Evolutionary conservation across 2,888 invertebrate genomes (phyloP), one percentile per base, ranked within the genome.

Genomic region (Eristalinus aeneus): DNA sequence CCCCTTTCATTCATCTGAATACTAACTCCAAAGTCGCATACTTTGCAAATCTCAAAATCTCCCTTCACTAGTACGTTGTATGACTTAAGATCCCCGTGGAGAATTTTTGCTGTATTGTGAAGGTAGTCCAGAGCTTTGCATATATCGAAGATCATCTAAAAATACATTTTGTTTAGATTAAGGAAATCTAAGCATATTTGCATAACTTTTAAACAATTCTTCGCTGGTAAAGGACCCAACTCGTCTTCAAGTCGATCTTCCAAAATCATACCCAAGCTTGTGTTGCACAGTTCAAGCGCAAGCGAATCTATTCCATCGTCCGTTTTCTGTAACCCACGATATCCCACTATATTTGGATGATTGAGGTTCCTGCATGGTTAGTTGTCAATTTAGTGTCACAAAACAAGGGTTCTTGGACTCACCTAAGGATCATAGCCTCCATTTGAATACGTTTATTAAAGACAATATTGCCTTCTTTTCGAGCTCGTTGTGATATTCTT

Each of bases 21-120:
- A 27, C 95, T 95, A n/a, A 97, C 96, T 2, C 97, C 97, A 91
- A 97, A 97, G 92, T 97, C 97, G 89, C 97, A 97, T 20, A 97
- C 92, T 91, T 97, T 97, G 88, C 97, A 96, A 1, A 94, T 93
- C 32, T 94, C 94, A 90, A 96, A 97, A 90, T 96, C 94, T 11
- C 95, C 96, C 88, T 97, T 96, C 0, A 97, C 93, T 0, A 97
- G 93, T 56, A 97, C 93, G 90, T 97, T 97, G 90, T 95, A 96
- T 0, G 97, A 97, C 92, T 97, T 97, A 53, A 97, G 93, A 91
- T 97, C 97, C 32, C 97, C 96, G 85, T 97, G 97, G 9, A 97
- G 91, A 56, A 97, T 93, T 69, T 94, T 93, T 69, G 94, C 95
- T 85, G 94, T 94, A 1, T 94, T 95, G 90, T 97, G 97, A 1